phyloP scores from a whole-genome alignment of 1,140 invertebrate genomes.

The Bursaphelenchus mucronatus region DNA sequence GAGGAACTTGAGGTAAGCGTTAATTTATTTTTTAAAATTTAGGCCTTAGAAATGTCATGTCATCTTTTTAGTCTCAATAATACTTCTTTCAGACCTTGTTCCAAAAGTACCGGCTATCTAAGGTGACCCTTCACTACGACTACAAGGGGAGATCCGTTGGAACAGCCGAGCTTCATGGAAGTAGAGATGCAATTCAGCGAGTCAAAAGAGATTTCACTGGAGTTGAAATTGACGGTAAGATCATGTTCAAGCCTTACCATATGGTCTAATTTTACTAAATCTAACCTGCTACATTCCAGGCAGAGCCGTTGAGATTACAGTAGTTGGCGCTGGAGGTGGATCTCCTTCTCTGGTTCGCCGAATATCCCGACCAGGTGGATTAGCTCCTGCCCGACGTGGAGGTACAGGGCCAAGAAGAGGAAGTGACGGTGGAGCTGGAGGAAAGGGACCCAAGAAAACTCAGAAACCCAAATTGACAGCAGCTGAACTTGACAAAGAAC shows the following conservation, averaged over 20 bases:
- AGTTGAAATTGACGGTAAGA: conserved; percentile 17
- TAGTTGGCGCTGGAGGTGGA: neutral
- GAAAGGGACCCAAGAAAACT: neutral
- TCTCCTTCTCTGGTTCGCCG: neutral
- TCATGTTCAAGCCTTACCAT: neutral
- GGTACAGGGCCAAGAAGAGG: neutral
- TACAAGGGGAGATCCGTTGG: conserved; percentile 5
- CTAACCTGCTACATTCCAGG: neutral
- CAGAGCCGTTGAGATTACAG: neutral
- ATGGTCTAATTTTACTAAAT: neutral
- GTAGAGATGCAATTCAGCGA: neutral
- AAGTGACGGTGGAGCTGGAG: neutral
- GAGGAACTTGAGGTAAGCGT: conserved; percentile 9
- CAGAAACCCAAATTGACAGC: conserved; percentile 3
- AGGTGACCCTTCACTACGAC: conserved; percentile 9
- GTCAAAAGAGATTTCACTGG: neutral
- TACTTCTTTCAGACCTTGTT: conserved; percentile 7
- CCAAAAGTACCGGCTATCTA: neutral
- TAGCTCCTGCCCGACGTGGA: neutral
- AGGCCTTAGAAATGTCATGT: neutral
- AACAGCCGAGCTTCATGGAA: conserved; percentile 16
- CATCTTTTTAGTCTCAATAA: neutral
- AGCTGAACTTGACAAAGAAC: conserved; percentile 17
- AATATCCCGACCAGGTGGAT: neutral
- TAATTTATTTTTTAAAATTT: neutral